Conservation (phyloP, 2,888 invertebrate genomes). For the Allophyes oxyacanthae region DNA sequence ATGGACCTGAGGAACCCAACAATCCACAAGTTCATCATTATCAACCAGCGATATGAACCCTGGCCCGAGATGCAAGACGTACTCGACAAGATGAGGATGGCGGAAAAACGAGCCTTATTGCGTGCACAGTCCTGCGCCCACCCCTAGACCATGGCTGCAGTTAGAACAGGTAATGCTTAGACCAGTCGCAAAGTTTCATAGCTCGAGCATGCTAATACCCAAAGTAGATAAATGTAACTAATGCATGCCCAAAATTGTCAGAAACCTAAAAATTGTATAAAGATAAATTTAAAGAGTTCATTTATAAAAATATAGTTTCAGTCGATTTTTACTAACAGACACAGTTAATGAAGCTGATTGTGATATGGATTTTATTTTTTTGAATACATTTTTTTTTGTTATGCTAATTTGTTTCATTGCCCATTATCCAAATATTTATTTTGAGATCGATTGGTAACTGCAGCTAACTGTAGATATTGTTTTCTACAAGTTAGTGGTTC, state of each 20-base stretch:
- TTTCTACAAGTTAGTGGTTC: no score
- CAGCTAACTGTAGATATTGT: no score
- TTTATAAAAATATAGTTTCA: slow-evolving; percentile 1
- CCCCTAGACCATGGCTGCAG: slow-evolving; percentile 22
- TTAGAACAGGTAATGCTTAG: slow-evolving; percentile 18
- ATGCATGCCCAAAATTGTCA: slow-evolving; percentile 3
- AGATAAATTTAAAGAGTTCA: slow-evolving; percentile 11
- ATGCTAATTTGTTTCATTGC: slow-evolving; percentile 1
- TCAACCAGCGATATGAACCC: slow-evolving; percentile 80
- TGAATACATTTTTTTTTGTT: slow-evolving; percentile 22
- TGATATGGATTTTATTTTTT: slow-evolving; percentile 13
- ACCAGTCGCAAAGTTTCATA: background rate
- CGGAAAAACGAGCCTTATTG: slow-evolving; percentile 66
- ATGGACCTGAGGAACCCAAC: slow-evolving; percentile 80
- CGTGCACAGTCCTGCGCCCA: slow-evolving; percentile 66
- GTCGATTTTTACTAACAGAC: background rate
- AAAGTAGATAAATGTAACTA: background rate
- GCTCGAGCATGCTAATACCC: background rate
- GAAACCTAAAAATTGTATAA: slow-evolving; percentile 5
- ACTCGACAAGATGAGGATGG: slow-evolving; percentile 78
- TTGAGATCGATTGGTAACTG: no score
- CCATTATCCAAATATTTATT: background rate
- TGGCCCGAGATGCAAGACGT: slow-evolving; percentile 76
- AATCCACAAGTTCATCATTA: slow-evolving; percentile 72
- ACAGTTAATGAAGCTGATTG: slow-evolving; percentile 1